phyloP scores from a whole-genome alignment of 92 coral and sea anemone species.

The Epizoanthus illoricatus region DNA sequence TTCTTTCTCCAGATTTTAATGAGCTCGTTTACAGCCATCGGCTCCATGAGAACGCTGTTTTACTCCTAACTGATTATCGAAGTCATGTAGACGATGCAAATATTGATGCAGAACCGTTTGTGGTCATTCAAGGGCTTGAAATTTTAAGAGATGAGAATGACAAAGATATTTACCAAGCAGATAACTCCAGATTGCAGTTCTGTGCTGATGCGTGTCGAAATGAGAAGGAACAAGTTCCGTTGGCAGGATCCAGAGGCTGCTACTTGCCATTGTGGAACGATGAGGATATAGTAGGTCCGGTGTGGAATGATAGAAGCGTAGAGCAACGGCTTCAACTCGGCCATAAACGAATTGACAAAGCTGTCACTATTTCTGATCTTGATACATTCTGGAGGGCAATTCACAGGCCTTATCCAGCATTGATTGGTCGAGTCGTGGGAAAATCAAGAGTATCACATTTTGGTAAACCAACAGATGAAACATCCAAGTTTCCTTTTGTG shows the following conservation, averaged over 20 bases:
- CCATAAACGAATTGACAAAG: slow-evolving; percentile 21
- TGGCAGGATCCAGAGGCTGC: slow-evolving; percentile 52
- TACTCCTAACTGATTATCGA: slow-evolving; percentile 44
- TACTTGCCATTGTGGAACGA: slow-evolving; percentile 65
- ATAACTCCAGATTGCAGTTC: slow-evolving; percentile 12
- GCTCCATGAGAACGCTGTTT: slow-evolving; percentile 29
- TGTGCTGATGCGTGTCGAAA: slow-evolving; percentile 34
- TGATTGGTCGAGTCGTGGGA: slow-evolving; percentile 57
- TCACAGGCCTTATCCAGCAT: slow-evolving; percentile 56
- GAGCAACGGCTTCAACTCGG: slow-evolving; percentile 19
- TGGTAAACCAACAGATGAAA: slow-evolving; percentile 61
- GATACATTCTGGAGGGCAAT: slow-evolving; percentile 49
- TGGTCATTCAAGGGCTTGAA: slow-evolving; percentile 51
- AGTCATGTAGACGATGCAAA: slow-evolving; percentile 47
- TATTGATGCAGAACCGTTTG: slow-evolving; percentile 30
- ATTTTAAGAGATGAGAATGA: slow-evolving; percentile 28
- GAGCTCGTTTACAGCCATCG: slow-evolving; percentile 44
- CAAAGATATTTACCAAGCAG: neutral
- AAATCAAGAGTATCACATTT: slow-evolving; percentile 60
- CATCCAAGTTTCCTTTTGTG: slow-evolving; percentile 51
- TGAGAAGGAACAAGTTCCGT: slow-evolving; percentile 47
- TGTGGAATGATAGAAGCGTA: slow-evolving; percentile 45
- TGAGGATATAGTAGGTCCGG: slow-evolving; percentile 54
- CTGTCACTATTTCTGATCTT: slow-evolving; percentile 53
- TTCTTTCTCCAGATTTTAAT: slow-evolving; percentile 48